Conservation (phyloP, 2,888 invertebrate species). For the Tanaodytes sp. region DNA sequence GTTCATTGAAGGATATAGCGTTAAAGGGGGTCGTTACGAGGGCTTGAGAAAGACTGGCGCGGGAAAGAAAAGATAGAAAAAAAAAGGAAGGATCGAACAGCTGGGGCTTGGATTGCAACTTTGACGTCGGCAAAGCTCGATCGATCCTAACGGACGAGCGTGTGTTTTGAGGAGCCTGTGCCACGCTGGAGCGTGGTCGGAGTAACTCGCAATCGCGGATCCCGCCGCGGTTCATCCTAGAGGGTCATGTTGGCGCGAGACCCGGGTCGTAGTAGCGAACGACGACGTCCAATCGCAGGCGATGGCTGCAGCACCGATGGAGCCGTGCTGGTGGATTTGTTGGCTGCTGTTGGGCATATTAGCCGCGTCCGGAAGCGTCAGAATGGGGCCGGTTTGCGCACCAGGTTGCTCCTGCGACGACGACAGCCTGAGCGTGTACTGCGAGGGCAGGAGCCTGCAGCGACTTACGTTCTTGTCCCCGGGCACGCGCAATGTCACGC, state of each 20-base stretch:
- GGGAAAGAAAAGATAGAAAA: too few relatives aligned
- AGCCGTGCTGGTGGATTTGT: constrained; percentile 59
- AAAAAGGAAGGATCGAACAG: too few relatives aligned
- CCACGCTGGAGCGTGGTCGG: constrained; percentile 13
- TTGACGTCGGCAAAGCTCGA: too few relatives aligned
- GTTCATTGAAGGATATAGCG: too few relatives aligned
- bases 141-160: too few relatives aligned
- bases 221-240: constrained; percentile 23
- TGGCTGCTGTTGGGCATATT: constrained; percentile 55
- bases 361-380: constrained; percentile 19
- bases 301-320: constrained; percentile 61
- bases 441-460: constrained; percentile 56
- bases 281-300: constrained; percentile 57
- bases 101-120: too few relatives aligned
- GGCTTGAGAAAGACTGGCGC: too few relatives aligned
- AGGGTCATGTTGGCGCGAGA: constrained; percentile 37
- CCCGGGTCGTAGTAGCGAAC: constrained; percentile 14
- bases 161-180: too few relatives aligned
- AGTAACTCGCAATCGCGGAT: constrained; percentile 20
- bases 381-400: constrained; percentile 57
- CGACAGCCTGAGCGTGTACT: constrained; percentile 65
- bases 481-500: constrained; percentile 69
- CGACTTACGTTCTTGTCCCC: background rate
- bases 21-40: too few relatives aligned
- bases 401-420: constrained; percentile 70